Conservation (phyloP, 2,797 vertebrate species). For the Anguilla pacifica region DNA sequence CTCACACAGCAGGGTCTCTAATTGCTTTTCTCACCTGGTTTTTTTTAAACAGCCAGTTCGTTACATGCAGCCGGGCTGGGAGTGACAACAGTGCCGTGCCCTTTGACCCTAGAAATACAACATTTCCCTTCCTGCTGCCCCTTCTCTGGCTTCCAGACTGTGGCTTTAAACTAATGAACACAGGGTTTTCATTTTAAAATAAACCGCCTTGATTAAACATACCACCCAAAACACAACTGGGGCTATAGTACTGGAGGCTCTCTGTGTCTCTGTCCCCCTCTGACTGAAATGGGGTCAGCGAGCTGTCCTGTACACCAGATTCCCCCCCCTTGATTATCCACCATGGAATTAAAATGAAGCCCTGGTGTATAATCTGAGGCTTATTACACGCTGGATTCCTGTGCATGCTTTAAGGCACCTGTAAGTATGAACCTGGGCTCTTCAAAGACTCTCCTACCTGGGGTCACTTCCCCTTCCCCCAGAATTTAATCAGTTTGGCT, state of each 20-base stretch:
- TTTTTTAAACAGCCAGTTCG: not conserved
- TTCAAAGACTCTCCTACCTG: not conserved
- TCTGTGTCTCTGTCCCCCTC: not conserved
- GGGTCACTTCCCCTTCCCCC: not conserved
- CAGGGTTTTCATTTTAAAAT: not conserved
- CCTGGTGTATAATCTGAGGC: not conserved
- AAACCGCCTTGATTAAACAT: not conserved
- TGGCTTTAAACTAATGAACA: not conserved
- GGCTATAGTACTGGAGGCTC: not conserved
- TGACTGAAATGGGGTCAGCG: not conserved
- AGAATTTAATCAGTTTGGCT: not conserved
- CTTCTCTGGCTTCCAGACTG: not conserved
- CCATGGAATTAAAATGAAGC: not conserved
- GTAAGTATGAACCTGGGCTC: not conserved
- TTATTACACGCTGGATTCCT: not conserved
- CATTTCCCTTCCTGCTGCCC: too few species aligned
- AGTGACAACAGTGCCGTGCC: not conserved
- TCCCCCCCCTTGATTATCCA: not conserved
- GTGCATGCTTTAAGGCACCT: not conserved
- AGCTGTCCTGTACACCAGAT: not conserved
- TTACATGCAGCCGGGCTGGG: not conserved
- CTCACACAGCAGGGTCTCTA: not conserved
- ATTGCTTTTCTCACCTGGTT: constrained; percentile 2
- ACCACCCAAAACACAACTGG: not conserved
- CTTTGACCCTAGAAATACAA: not conserved